phyloP scores from a whole-genome alignment of 2,888 invertebrate genomes.

The Onchidella celtica region DNA sequence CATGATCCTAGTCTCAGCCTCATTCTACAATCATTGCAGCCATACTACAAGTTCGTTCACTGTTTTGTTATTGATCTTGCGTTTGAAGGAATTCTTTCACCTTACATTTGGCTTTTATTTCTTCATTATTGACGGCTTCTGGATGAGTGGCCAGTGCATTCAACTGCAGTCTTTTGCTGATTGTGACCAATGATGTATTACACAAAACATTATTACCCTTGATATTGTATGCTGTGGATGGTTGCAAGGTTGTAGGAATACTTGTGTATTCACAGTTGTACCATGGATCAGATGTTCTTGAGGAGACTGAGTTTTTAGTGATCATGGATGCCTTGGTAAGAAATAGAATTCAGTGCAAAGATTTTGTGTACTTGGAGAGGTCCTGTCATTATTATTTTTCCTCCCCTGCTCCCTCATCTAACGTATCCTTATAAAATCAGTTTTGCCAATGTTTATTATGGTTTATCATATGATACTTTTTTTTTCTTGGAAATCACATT shows the following conservation, averaged over 20 bases:
- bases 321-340: not conserved
- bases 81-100: not conserved
- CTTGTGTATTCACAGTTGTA: too few relatives aligned
- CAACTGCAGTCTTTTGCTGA: not conserved
- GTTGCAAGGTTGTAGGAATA: not conserved
- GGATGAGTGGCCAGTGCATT: conserved; percentile 8
- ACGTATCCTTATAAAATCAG: too few relatives aligned
- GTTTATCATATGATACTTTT: too few relatives aligned
- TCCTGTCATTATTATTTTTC: too few relatives aligned
- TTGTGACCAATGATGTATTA: not conserved
- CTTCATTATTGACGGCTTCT: not conserved
- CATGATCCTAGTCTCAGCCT: conserved; percentile 41
- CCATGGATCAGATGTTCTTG: too few relatives aligned
- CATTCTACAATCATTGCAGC: not conserved
- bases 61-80: not conserved
- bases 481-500: too few relatives aligned
- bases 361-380: too few relatives aligned
- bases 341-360: too few relatives aligned
- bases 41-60: conserved; percentile 1
- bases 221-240: not conserved
- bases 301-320: not conserved
- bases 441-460: too few relatives aligned
- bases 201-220: not conserved
- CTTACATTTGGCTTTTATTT: not conserved
- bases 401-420: too few relatives aligned